Percentiles rank a stretch among this genome's conserved stretches.
Evolutionary conservation across 2,888 invertebrate species (phyloP).

Genomic region (Pyrocoelia pectoralis): DNA sequence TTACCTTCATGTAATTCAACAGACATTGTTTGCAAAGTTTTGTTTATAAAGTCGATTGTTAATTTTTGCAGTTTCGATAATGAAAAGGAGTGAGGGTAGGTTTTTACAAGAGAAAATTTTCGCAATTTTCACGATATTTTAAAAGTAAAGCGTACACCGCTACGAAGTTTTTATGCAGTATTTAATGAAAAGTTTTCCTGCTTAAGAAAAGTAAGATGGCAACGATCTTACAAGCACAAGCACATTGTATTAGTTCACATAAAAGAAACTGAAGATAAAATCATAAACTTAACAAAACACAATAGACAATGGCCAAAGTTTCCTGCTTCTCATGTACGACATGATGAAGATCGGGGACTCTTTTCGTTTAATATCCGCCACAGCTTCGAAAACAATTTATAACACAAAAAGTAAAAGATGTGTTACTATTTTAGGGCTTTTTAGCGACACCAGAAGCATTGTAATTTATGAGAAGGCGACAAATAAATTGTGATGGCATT

Average conservation of each 20-base stretch:
- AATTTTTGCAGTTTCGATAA: slow-evolving; percentile 17
- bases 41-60: slow-evolving; percentile 25
- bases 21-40: slow-evolving; percentile 22
- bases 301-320: slow-evolving; percentile 45
- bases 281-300: slow-evolving; percentile 40
- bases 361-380: not conserved
- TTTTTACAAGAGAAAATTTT: slow-evolving; percentile 15
- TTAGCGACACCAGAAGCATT: not conserved
- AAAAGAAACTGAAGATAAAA: slow-evolving; percentile 40
- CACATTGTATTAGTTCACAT: slow-evolving; percentile 25
- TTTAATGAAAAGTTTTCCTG: slow-evolving; percentile 23
- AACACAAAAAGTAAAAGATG: not conserved
- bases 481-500: too few species aligned
- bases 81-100: slow-evolving; percentile 10
- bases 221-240: slow-evolving; percentile 19
- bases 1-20: slow-evolving; percentile 4
- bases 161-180: slow-evolving; percentile 15
- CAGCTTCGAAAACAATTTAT: slow-evolving; percentile 1
- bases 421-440: not conserved
- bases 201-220: slow-evolving; percentile 26
- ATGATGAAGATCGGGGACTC: not conserved
- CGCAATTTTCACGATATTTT: slow-evolving; percentile 16
- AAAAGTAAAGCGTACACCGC: slow-evolving; percentile 8
- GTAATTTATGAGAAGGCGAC: not conserved
- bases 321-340: slow-evolving; percentile 29